phyloP scores from a whole-genome alignment of 2,113 vertebrate genomes.

The Xiphorhynchus elegans region DNA sequence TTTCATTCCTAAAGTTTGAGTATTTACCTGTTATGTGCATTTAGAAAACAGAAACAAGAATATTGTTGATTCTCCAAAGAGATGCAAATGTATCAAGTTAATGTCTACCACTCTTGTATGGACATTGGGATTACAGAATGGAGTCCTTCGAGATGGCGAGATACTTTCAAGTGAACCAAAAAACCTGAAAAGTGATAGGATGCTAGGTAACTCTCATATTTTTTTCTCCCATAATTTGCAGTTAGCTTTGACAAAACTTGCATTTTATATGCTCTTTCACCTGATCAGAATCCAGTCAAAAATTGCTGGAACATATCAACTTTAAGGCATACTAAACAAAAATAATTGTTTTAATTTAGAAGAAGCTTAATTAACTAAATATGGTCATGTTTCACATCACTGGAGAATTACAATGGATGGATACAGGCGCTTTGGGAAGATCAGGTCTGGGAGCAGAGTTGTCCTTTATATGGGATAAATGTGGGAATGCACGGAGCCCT shows the following conservation, averaged over 20 bases:
- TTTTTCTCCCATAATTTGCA: background rate
- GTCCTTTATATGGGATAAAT: background rate
- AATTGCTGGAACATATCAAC: background rate
- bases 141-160: background rate
- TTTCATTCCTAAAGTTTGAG: background rate
- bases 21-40: fast-evolving
- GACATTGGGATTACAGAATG: background rate
- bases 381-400: background rate
- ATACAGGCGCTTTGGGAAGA: background rate
- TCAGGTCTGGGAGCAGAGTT: background rate
- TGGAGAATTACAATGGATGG: background rate
- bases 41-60: background rate
- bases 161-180: background rate
- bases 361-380: background rate
- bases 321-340: background rate
- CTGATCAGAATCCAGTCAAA: background rate
- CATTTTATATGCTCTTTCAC: background rate
- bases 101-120: background rate
- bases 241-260: background rate
- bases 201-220: background rate
- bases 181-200: fast-evolving
- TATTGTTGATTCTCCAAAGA: background rate
- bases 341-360: background rate
- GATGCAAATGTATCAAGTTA: background rate
- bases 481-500: background rate